Evolutionary conservation across 1,140 invertebrate species (phyloP).

Genomic region (Drosophila chauvacae): DNA sequence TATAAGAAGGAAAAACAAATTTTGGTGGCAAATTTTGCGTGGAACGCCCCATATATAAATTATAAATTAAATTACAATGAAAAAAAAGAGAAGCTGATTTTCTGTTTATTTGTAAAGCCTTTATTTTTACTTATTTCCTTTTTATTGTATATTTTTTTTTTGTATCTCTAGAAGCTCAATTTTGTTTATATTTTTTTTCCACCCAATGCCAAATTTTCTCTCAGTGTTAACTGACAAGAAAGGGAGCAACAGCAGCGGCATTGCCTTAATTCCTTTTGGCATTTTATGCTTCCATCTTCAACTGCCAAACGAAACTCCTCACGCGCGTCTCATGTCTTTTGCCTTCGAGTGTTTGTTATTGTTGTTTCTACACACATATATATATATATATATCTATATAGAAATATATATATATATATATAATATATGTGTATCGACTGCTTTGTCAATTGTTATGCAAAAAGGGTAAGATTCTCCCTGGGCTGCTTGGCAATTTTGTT

Average conservation of each 20-base stretch:
- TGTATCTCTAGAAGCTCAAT: too few relatives aligned
- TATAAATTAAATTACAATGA: too few relatives aligned
- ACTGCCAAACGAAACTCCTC: conserved; percentile 13
- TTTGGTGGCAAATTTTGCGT: too few relatives aligned
- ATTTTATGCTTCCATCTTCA: conserved; percentile 67
- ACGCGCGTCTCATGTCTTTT: conserved; percentile 52
- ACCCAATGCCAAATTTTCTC: background rate
- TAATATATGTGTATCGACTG: conserved; percentile 62
- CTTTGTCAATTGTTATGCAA: conserved; percentile 75
- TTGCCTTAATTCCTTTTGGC: conserved; percentile 77
- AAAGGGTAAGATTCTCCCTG: conserved; percentile 27
- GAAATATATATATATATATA: conserved; percentile 8
- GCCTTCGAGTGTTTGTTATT: conserved; percentile 80
- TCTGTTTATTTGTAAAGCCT: too few relatives aligned
- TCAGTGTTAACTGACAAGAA: background rate
- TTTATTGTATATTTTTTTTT: too few relatives aligned
- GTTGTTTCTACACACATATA: conserved; percentile 27
- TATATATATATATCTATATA: background rate
- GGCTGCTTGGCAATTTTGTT: conserved; percentile 83
- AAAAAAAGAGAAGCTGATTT: too few relatives aligned
- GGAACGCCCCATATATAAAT: too few relatives aligned
- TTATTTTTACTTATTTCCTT: too few relatives aligned
- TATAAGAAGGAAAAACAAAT: too few relatives aligned
- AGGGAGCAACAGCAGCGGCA: conserved; percentile 19
- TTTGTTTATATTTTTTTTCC: background rate